Evolutionary conservation across 1,140 invertebrate species (phyloP), one percentile per base, ranked within the genome.

Genomic region (Pseudoatta argentina): DNA sequence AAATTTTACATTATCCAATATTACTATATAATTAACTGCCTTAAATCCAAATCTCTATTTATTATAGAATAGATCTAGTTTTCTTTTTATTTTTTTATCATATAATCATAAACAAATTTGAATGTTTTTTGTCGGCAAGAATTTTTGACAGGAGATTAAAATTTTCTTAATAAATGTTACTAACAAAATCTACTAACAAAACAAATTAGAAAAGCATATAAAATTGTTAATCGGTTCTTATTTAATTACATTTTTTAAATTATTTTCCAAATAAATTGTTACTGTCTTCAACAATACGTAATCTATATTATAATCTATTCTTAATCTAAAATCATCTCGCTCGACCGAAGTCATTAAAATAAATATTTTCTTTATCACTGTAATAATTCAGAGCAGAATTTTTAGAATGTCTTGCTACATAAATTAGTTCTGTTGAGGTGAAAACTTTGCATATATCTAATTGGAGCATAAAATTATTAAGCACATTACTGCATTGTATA

Each of bases 401-500:
- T 16, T 0, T 2, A 59, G 18, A 53, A 16, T 16, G 27, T 34
- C 27, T 53, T n/a, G 1, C 24, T 14, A 7, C 18, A 76, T 21
- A 76, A 75, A 6, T 61, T 8, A 7, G 10, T n/a, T 8, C 30
- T 61, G 4, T 44, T 30, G 24, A 77, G 2, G 0, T 64, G 4
- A 67, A 79, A 55, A 39, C 24, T 67, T 12, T 8, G 10, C 16
- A 77, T 44, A 34, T 34, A 39, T 3, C 6, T 39, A 34, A 64
- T 24, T 77, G 24, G 44, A 67, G 12, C 24, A 55, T 1, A 66
- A n/a, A 79, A 79, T 79, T 14, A 7, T 55, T 79, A 53, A 79
- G 14, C 18, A 53, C 44, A 64, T 12, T 12, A 44, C 44, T 79
- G 63, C 10, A 63, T 79, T 53, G 14, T 64, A 51, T 1, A 79